A percentile compares a stretch with the other conserved stretches of the same genome.
These are phyloP conservation scores for Erebia aethiops DNA, from an alignment of 2,888 invertebrate genomes.

Conservation along the genomic window DNA sequence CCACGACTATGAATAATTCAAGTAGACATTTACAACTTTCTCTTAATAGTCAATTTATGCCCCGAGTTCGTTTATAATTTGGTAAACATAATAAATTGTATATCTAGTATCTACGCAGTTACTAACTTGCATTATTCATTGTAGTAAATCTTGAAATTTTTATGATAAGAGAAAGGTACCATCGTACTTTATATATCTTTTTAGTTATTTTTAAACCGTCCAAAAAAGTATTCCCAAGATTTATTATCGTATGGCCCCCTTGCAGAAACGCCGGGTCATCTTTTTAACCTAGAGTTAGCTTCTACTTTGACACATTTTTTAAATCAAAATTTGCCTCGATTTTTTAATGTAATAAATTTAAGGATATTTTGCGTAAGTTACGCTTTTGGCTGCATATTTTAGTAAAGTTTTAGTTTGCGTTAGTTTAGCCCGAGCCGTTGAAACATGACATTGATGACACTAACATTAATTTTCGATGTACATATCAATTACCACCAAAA, in stretches of 20 bases:
- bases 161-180: background rate
- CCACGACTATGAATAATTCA: constrained; percentile 35
- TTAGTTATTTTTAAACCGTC: too few species aligned
- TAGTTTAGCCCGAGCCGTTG: background rate
- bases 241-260: too few species aligned
- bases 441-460: background rate
- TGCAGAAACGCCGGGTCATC: too few species aligned
- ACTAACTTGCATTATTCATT: constrained; percentile 2
- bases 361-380: too few species aligned
- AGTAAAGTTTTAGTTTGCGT: background rate
- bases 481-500: background rate
- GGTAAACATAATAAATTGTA: constrained; percentile 12
- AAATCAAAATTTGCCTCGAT: too few species aligned
- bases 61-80: constrained; percentile 15
- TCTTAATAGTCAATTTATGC: constrained; percentile 24
- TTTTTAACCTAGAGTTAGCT: too few species aligned
- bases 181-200: background rate
- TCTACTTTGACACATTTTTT: too few species aligned
- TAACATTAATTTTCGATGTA: background rate
- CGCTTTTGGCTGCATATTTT: too few species aligned
- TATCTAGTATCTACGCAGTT: constrained; percentile 8
- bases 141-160: background rate
- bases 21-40: constrained; percentile 22
- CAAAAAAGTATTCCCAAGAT: too few species aligned
- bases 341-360: too few species aligned